phyloP scores from a whole-genome alignment of 2,888 invertebrate species.

The Sturmia bella region DNA sequence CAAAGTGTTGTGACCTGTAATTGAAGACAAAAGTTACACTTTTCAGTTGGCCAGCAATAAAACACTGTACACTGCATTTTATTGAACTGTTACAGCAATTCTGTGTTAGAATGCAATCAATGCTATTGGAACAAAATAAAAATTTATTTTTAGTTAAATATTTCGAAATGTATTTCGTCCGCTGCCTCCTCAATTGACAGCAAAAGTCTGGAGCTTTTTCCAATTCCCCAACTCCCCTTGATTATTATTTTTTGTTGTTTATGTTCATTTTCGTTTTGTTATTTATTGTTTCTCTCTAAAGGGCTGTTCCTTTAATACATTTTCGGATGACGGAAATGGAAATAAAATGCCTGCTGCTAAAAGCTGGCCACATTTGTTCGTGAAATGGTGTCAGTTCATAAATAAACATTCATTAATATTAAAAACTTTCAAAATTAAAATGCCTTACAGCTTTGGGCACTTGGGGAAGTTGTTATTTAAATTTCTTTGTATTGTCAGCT shows the following conservation, averaged over 20 bases:
- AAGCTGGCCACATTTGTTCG: slow-evolving; percentile 67
- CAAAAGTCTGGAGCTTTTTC: slow-evolving; percentile 47
- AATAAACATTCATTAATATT: slow-evolving; percentile 24
- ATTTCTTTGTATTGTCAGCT: slow-evolving; percentile 48
- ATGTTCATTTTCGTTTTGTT: slow-evolving; percentile 17
- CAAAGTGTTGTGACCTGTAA: slow-evolving; percentile 77
- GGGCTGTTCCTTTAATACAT: slow-evolving; percentile 47
- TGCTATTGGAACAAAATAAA: slow-evolving; percentile 30
- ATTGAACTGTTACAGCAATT: no score
- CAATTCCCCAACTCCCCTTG: slow-evolving; percentile 46
- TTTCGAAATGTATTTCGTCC: slow-evolving; percentile 1
- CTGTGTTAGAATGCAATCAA: not conserved
- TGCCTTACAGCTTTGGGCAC: not conserved
- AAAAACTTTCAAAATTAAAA: not conserved
- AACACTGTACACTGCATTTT: not conserved
- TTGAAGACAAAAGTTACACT: slow-evolving; percentile 23
- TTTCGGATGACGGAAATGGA: slow-evolving; percentile 11
- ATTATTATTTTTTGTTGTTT: slow-evolving; percentile 25
- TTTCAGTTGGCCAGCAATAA: not conserved
- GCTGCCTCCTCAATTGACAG: not conserved
- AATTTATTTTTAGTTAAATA: slow-evolving; percentile 54
- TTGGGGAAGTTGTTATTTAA: slow-evolving; percentile 27
- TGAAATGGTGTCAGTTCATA: slow-evolving; percentile 51
- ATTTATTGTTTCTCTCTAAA: slow-evolving; percentile 55
- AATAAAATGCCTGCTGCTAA: slow-evolving; percentile 12